phyloP scores from a whole-genome alignment of 1,140 invertebrate species.

The Dreissena rostriformis region DNA sequence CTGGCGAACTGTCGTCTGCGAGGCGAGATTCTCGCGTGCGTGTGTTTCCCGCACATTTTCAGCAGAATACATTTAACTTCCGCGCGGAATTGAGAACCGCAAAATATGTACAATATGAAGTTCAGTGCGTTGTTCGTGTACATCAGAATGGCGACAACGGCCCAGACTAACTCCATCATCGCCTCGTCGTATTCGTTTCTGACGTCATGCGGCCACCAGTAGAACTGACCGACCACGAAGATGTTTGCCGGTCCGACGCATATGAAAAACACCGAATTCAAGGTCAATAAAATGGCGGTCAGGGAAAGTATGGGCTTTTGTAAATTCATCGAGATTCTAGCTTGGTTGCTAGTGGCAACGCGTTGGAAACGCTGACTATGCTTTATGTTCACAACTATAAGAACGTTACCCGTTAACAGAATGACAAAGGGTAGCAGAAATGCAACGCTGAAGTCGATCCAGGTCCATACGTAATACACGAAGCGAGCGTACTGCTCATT shows the following conservation, averaged over 20 bases:
- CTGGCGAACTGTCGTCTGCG: no score
- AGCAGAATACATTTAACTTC: constrained; percentile 31
- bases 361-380: constrained; percentile 27
- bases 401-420: constrained; percentile 15
- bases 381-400: constrained; percentile 32
- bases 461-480: constrained; percentile 28
- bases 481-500: constrained; percentile 3
- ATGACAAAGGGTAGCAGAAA: constrained; percentile 27
- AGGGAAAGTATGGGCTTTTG: constrained; percentile 23
- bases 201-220: constrained; percentile 29
- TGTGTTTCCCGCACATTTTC: background rate
- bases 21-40: no score
- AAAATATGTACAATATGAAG: constrained; percentile 40
- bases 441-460: constrained; percentile 33
- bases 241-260: constrained; percentile 40
- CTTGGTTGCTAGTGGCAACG: background rate
- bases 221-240: constrained; percentile 20
- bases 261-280: constrained; percentile 45
- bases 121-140: constrained; percentile 42
- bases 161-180: constrained; percentile 26
- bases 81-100: constrained; percentile 33
- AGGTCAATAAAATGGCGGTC: constrained; percentile 35
- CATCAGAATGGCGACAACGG: constrained; percentile 33
- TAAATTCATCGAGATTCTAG: background rate
- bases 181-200: background rate